These are phyloP conservation scores for Cremastinae sp. DNA, from an alignment of 2,888 invertebrate species.

Conservation along the genomic window DNA sequence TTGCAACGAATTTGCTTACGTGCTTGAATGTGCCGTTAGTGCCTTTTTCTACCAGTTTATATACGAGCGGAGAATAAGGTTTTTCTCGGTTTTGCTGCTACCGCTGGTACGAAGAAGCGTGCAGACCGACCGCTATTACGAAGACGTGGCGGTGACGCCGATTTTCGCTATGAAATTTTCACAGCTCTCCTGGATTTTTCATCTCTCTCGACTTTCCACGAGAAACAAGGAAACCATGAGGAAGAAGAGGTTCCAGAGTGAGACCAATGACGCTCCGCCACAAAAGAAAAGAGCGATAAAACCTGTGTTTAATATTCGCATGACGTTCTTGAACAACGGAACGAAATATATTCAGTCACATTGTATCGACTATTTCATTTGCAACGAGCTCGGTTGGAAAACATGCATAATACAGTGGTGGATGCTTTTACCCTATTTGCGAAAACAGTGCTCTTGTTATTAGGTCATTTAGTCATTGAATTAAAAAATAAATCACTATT, in stretches of 20 bases:
- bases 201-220: not conserved
- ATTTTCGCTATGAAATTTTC: constrained; percentile 57
- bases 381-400: no score
- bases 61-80: constrained; percentile 73
- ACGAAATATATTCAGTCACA: no score
- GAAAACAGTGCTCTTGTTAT: no score
- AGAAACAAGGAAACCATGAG: constrained; percentile 2
- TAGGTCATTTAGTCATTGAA: no score
- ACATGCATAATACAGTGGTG: no score
- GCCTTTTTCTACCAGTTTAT: constrained; percentile 70
- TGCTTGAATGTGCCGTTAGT: constrained; percentile 70
- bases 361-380: no score
- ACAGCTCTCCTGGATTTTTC: constrained; percentile 33
- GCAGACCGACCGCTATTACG: constrained; percentile 46
- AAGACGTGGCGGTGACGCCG: constrained; percentile 51
- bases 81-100: constrained; percentile 63
- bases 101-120: constrained; percentile 24
- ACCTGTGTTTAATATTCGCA: constrained; percentile 25
- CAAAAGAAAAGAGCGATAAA: constrained; percentile 8
- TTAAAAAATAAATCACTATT: no score
- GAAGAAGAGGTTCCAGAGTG: not conserved
- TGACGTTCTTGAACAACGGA: no score
- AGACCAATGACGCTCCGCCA: constrained; percentile 4
- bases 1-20: constrained; percentile 76
- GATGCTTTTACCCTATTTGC: no score